Conservation (phyloP, 2,797 vertebrate genomes). For the Erethizon dorsatum region DNA sequence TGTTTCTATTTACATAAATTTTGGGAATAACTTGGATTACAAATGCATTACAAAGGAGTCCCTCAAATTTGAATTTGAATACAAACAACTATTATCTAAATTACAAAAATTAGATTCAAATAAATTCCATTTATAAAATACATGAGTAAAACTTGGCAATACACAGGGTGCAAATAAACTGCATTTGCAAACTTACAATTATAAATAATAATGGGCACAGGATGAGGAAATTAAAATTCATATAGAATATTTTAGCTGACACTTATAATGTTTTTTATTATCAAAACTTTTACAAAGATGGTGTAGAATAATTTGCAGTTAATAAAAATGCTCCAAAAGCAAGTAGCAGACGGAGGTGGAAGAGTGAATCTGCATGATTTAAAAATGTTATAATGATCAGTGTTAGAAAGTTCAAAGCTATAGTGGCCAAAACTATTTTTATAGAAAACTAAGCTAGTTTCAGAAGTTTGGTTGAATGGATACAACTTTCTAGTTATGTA, state of each 20-base stretch:
- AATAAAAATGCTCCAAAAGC: slow-evolving; percentile 3
- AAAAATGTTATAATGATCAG: slow-evolving; percentile 31
- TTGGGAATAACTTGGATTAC: slow-evolving; percentile 37
- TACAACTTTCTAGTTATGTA: background rate
- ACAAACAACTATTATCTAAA: slow-evolving; percentile 65
- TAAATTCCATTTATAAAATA: slow-evolving; percentile 67
- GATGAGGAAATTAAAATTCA: slow-evolving; percentile 19
- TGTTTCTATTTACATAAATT: slow-evolving; percentile 29
- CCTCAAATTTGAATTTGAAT: slow-evolving; percentile 64
- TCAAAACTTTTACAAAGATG: background rate
- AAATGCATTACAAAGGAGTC: slow-evolving; percentile 64
- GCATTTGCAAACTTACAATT: slow-evolving; percentile 47
- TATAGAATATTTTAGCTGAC: slow-evolving; percentile 1
- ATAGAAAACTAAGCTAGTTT: background rate
- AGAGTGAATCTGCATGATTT: slow-evolving; percentile 43
- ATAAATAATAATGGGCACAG: background rate
- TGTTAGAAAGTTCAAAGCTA: slow-evolving; percentile 52
- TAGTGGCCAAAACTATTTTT: background rate
- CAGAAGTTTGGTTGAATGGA: background rate
- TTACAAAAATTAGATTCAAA: slow-evolving; percentile 71
- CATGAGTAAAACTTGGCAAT: slow-evolving; percentile 7
- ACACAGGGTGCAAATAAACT: background rate
- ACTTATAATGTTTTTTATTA: slow-evolving; percentile 18
- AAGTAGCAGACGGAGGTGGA: background rate
- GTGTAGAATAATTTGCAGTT: slow-evolving; percentile 35